Percentiles rank a stretch among this genome's conserved stretches.
These are phyloP conservation scores for Nymphalis io DNA, from an alignment of 1,140 invertebrate species.

Conservation along the genomic window DNA sequence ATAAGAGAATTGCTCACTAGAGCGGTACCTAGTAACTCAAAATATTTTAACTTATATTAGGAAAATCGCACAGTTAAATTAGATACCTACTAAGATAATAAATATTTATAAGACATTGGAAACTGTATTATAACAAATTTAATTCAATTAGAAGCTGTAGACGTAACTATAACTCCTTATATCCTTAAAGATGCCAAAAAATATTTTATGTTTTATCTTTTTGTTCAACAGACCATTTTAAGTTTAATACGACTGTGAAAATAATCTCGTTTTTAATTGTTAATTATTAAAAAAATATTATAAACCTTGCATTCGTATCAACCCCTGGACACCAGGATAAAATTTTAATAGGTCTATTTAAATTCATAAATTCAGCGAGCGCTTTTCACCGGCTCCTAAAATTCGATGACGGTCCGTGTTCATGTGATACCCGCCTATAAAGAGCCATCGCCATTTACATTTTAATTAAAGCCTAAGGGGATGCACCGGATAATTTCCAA, in stretches of 20 bases:
- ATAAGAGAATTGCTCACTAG: not conserved
- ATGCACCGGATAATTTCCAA: constrained; percentile 69
- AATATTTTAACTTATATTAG: not conserved
- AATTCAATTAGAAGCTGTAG: too few relatives aligned
- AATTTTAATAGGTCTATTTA: constrained; percentile 45
- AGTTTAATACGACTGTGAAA: too few relatives aligned
- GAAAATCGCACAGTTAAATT: too few relatives aligned
- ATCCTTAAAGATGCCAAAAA: too few relatives aligned
- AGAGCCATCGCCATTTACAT: constrained; percentile 63
- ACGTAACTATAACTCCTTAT: too few relatives aligned
- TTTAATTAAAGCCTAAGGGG: constrained; percentile 68
- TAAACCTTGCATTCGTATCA: not conserved
- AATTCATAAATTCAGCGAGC: constrained; percentile 47
- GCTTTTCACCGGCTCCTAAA: constrained; percentile 35
- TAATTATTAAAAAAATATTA: too few relatives aligned
- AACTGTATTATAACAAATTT: too few relatives aligned
- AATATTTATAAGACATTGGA: too few relatives aligned
- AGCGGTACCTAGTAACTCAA: not conserved
- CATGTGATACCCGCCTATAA: constrained; percentile 46
- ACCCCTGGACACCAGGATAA: constrained; percentile 1
- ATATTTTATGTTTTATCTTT: too few relatives aligned
- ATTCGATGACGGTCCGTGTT: constrained; percentile 45
- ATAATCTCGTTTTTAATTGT: too few relatives aligned
- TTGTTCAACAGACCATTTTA: too few relatives aligned
- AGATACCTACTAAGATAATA: too few relatives aligned